Percentiles rank a stretch among this genome's conserved stretches.
phyloP scores from a whole-genome alignment of 2,113 vertebrate species.

The Pseudorasbora parva region DNA sequence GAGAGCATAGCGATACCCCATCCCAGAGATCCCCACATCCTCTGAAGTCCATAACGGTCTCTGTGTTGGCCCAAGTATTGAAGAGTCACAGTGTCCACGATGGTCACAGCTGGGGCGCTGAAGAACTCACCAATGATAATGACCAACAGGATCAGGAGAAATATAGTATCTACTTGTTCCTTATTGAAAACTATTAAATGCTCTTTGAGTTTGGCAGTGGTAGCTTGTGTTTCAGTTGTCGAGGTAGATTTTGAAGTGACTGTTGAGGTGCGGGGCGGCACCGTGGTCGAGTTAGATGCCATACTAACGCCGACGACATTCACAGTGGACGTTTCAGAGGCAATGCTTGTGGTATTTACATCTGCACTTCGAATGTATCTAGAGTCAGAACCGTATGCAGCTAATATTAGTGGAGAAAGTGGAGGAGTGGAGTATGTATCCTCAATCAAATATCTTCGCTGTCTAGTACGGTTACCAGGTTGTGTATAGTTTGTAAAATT shows the following conservation, averaged over 20 bases:
- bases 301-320: not conserved
- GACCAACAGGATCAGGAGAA: slow-evolving; percentile 91
- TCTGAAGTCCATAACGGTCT: slow-evolving; percentile 93
- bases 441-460: slow-evolving; percentile 23
- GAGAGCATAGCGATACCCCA: slow-evolving; percentile 97
- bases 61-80: slow-evolving; percentile 92
- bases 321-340: not conserved
- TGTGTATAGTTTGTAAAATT: slow-evolving; percentile 25
- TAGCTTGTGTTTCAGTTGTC: not conserved
- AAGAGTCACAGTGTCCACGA: slow-evolving; percentile 94
- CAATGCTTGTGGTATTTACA: slow-evolving; percentile 3
- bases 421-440: not conserved
- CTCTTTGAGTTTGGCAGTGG: slow-evolving; percentile 28
- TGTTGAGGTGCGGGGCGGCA: not conserved
- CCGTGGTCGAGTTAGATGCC: not conserved
- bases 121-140: slow-evolving; percentile 98
- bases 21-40: slow-evolving; percentile 98
- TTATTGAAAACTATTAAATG: slow-evolving; percentile 71
- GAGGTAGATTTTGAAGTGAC: not conserved
- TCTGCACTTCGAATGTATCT: slow-evolving; percentile 47
- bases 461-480: slow-evolving; percentile 41
- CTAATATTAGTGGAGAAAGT: not conserved
- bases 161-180: slow-evolving; percentile 90
- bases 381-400: not conserved
- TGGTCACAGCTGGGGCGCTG: slow-evolving; percentile 94